Percentiles rank a stretch among this genome's conserved stretches.
Conservation (phyloP, 1,140 invertebrate genomes). For the Brachionus paranguensis region DNA sequence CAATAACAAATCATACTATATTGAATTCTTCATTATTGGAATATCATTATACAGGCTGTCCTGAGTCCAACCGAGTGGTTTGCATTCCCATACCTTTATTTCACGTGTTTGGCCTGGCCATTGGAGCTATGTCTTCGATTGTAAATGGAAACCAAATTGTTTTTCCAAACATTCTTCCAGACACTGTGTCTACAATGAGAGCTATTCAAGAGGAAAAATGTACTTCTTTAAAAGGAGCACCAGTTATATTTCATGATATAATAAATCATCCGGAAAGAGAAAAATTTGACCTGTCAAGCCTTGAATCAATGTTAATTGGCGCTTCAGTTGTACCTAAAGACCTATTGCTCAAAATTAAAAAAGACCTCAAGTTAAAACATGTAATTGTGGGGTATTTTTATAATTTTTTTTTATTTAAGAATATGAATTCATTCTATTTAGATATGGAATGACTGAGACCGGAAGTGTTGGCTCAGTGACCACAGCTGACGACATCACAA, state of each 20-base stretch:
- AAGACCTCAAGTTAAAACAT: conserved; percentile 33
- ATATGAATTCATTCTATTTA: background rate
- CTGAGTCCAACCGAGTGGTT: conserved; percentile 57
- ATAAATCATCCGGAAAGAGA: conserved; percentile 57
- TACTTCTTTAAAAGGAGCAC: conserved; percentile 76
- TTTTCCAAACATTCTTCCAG: conserved; percentile 65
- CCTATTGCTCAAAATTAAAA: background rate
- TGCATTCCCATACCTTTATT: conserved; percentile 68
- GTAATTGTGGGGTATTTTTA: conserved; percentile 5
- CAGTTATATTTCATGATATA: conserved; percentile 91
- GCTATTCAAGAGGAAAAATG: conserved; percentile 72
- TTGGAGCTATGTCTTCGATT: conserved; percentile 49
- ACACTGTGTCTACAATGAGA: conserved; percentile 59
- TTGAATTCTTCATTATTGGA: conserved; percentile 75
- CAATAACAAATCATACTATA: conserved; percentile 72
- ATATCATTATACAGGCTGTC: conserved; percentile 61
- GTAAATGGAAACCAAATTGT: conserved; percentile 67
- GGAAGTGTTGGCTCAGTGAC: background rate
- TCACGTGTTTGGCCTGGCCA: conserved; percentile 57
- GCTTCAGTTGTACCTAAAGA: background rate
- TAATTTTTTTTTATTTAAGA: background rate
- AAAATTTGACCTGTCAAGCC: conserved; percentile 51
- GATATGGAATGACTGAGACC: conserved; percentile 5
- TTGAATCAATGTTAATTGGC: conserved; percentile 45
- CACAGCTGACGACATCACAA: background rate